Conservation (phyloP, 2,888 invertebrate genomes). For the Leptura quadrifasciata region DNA sequence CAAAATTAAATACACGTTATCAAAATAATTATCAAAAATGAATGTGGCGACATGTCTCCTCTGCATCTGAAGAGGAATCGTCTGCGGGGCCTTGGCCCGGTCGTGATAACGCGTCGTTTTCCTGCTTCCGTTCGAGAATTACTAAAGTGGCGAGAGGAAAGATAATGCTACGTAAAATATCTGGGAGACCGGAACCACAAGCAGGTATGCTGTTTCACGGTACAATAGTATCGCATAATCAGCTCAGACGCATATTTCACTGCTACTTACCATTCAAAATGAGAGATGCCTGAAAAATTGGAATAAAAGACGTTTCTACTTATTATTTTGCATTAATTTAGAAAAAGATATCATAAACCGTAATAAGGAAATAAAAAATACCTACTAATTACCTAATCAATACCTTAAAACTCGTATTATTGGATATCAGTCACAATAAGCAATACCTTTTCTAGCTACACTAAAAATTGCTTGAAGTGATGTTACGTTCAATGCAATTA, state of each 20-base stretch:
- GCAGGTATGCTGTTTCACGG: conserved; percentile 63
- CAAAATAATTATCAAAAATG: conserved; percentile 57
- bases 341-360: not conserved
- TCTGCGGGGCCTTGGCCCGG: conserved; percentile 53
- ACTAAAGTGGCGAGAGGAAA: conserved; percentile 70
- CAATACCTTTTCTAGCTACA: no score
- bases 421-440: no score
- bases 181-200: conserved; percentile 64
- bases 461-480: no score
- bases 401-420: no score
- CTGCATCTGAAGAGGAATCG: conserved; percentile 44
- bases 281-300: conserved; percentile 1
- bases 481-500: no score
- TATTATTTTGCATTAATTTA: not conserved
- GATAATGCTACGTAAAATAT: conserved; percentile 70
- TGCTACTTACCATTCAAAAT: not conserved
- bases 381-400: no score
- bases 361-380: no score
- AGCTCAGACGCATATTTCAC: conserved; percentile 27
- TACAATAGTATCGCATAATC: conserved; percentile 56
- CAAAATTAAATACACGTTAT: conserved; percentile 54
- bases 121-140: conserved; percentile 68
- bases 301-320: not conserved
- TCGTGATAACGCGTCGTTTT: conserved; percentile 65
- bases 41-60: conserved; percentile 55